Base-by-base conservation (phyloP, 2,113 vertebrate genomes). In the Alethe diademata region DNA sequence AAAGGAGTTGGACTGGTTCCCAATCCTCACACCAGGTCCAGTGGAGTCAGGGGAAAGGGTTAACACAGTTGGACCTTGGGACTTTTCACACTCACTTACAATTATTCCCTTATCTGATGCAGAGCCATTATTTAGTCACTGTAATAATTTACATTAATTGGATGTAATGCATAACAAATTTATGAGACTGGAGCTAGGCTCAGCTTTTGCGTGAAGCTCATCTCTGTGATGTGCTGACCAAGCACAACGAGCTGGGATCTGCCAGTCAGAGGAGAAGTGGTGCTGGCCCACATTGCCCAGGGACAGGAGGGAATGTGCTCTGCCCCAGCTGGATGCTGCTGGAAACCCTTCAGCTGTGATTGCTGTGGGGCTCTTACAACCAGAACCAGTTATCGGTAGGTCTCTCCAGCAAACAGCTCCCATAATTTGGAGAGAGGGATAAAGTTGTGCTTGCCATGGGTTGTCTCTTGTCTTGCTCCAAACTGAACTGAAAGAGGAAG, bases 81-180 rank as follows among this genome's bases (percentile, higher is more conserved):
- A 93, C 53, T 51, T 92, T 61, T 50, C 66, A 82, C 76, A 28
- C 88, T 94, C 51, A 43, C 47, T 94, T 90, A 36, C 25, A 42
- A 73, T 95, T 93, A 89, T 78, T 94, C 56, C 58, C 12, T 86
- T 81, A 65, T 40, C 38, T 4, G 12, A 78, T 84, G 86, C 79
- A 92, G 83, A 66, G 58, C 66, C 25, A 3, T 97, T 95, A 84
- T 96, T 96, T 95, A 96, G 92, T 50, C 83, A 25, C 83, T 48
- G 89, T 82, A 95, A 92, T 95, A 95, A 96, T 96, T 96, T 96
- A 87, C 86, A 94, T 97, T 97, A 96, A 96, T 96, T 97, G 70
- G 90, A 96, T 96, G 90, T 96, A 95, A 95, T 74, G 85, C 95
- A 89, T 91, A 96, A 93, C 76, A 91, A 96, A 97, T 97, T 97